These are phyloP conservation scores for Taurulus bubalis DNA, from an alignment of 2,113 vertebrate genomes.

Conservation along the genomic window DNA sequence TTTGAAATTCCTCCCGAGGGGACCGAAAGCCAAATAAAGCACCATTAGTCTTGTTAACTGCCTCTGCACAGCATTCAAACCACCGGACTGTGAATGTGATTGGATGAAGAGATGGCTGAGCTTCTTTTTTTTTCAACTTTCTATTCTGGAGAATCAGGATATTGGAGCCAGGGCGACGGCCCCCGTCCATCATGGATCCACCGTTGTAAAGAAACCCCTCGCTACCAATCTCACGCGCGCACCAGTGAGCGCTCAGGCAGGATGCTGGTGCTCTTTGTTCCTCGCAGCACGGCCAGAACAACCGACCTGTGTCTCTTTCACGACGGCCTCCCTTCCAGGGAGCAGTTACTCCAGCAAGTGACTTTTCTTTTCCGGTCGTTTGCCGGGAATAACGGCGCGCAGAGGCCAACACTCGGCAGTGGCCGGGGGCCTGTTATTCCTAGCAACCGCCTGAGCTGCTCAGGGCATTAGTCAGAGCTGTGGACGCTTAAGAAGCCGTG, in stretches of 20 bases:
- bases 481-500: conserved; percentile 62
- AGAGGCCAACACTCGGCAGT: conserved; percentile 63
- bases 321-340: conserved; percentile 74
- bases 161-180: conserved; percentile 24
- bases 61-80: conserved; percentile 47
- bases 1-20: conserved; percentile 19
- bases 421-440: conserved; percentile 75
- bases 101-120: conserved; percentile 33
- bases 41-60: conserved; percentile 53
- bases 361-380: conserved; percentile 82
- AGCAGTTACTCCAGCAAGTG: conserved; percentile 77
- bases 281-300: conserved; percentile 61
- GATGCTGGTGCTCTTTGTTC: conserved; percentile 60
- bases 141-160: conserved; percentile 19
- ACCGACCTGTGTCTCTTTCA: conserved; percentile 64
- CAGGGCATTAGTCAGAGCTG: conserved; percentile 70
- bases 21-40: conserved; percentile 28
- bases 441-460: conserved; percentile 75
- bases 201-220: conserved; percentile 37
- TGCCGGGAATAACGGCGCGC: conserved; percentile 74
- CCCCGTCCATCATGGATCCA: conserved; percentile 27
- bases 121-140: conserved; percentile 47
- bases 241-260: conserved; percentile 22
- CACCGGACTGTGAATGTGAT: conserved; percentile 27
- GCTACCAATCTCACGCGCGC: conserved; percentile 24